Conservation (phyloP, 2,888 invertebrate species). For the Mythimna ferrago region DNA sequence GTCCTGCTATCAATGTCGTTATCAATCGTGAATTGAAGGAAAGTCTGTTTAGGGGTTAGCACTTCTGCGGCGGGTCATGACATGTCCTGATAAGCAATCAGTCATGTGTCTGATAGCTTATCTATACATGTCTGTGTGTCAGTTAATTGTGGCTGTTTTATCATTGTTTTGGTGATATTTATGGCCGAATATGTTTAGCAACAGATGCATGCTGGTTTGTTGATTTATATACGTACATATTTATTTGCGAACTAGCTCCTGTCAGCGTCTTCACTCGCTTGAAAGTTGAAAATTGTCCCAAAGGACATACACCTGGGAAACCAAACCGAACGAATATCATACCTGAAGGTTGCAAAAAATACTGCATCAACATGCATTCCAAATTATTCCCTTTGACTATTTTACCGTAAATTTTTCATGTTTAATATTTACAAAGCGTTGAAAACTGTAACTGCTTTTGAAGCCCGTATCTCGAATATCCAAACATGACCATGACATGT, state of each 20-base stretch:
- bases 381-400: slow-evolving; percentile 33
- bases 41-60: slow-evolving; percentile 60
- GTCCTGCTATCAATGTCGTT: slow-evolving; percentile 36
- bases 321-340: no score
- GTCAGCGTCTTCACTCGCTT: no score
- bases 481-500: not conserved
- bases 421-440: slow-evolving; percentile 40
- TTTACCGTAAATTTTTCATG: slow-evolving; percentile 6
- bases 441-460: slow-evolving; percentile 15
- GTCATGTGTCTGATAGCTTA: slow-evolving; percentile 7
- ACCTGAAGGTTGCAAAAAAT: slow-evolving; percentile 3
- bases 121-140: slow-evolving; percentile 42
- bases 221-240: not conserved
- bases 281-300: no score
- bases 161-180: slow-evolving; percentile 30
- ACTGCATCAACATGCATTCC: slow-evolving; percentile 19
- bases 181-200: not conserved
- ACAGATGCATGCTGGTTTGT: not conserved
- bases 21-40: slow-evolving; percentile 56
- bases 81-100: slow-evolving; percentile 56
- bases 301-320: no score
- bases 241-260: no score
- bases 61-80: slow-evolving; percentile 44
- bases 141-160: slow-evolving; percentile 42
- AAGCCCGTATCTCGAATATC: slow-evolving; percentile 21